Conservation (phyloP, 2,113 vertebrate species). For the Oncorhynchus clarkii region DNA sequence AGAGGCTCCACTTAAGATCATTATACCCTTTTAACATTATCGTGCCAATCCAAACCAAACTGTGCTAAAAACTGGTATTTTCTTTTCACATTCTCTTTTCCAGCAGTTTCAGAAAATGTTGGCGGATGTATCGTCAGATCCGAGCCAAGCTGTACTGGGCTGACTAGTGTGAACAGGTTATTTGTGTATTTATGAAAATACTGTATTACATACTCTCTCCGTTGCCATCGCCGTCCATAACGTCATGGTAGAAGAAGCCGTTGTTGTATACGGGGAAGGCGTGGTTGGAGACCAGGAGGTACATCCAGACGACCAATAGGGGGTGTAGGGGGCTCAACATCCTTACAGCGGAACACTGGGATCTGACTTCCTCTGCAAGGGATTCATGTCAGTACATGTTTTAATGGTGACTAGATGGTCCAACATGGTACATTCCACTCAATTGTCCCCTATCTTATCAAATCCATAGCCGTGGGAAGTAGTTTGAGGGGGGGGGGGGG, state of each 20-base stretch:
- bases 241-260: slow-evolving; percentile 83
- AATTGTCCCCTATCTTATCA: no score
- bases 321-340: not conserved
- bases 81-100: no score
- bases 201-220: slow-evolving; percentile 69
- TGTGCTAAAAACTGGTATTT: no score
- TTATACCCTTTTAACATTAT: no score
- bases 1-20: no score
- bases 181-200: not conserved
- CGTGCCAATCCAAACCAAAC: no score
- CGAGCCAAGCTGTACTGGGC: no score
- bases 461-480: no score
- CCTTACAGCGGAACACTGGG: not conserved
- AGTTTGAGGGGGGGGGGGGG: no score
- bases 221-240: slow-evolving; percentile 65
- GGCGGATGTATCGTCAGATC: no score
- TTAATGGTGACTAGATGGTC: not conserved
- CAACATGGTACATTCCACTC: no score
- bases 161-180: not conserved
- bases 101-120: no score
- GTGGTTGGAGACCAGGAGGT: slow-evolving; percentile 33
- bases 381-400: not conserved
- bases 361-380: not conserved
- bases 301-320: slow-evolving; percentile 63
- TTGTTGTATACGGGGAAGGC: slow-evolving; percentile 75